Percentiles rank a stretch among this genome's conserved stretches.
Evolutionary conservation across 2,888 invertebrate species (phyloP).

Genomic region (Platerodrilus igneus): DNA sequence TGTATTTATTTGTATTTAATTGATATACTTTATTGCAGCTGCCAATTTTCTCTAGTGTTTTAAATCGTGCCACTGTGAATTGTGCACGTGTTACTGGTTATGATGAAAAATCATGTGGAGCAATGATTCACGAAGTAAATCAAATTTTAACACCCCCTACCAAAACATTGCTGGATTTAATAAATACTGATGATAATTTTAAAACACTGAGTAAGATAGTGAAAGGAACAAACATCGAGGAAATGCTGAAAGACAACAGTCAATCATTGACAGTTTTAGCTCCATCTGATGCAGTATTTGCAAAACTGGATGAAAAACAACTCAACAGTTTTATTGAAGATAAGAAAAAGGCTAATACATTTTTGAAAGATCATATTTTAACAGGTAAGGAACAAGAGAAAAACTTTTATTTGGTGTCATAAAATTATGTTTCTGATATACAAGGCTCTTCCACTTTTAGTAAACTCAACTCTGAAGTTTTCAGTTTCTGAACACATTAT

Average conservation of each 20-base stretch:
- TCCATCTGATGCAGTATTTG: conserved; percentile 55
- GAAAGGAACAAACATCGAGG: conserved; percentile 50
- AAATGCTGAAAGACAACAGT: conserved; percentile 45
- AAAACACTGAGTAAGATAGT: conserved; percentile 47
- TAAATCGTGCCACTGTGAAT: conserved; percentile 61
- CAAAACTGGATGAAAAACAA: conserved; percentile 48
- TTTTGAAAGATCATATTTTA: conserved; percentile 53
- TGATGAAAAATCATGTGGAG: conserved; percentile 64
- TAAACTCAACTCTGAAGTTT: too few species aligned
- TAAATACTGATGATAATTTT: conserved; percentile 47
- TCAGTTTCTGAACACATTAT: too few species aligned
- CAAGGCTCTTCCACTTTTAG: neutral
- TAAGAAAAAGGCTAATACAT: conserved; percentile 47
- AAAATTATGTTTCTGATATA: neutral
- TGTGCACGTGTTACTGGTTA: conserved; percentile 60
- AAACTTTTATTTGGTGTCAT: neutral
- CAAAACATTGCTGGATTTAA: conserved; percentile 49
- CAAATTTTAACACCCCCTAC: conserved; percentile 54
- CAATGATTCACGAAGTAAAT: conserved; percentile 62
- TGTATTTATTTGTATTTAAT: conserved; percentile 6
- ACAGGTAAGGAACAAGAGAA: conserved; percentile 43
- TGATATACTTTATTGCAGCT: conserved; percentile 40
- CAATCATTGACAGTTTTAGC: conserved; percentile 56
- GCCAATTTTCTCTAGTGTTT: conserved; percentile 53
- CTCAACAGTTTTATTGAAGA: conserved; percentile 48